A percentile compares a stretch with the other conserved stretches of the same genome.
Evolutionary conservation across 2,113 vertebrate species (phyloP).

Genomic region (Taurulus bubalis): DNA sequence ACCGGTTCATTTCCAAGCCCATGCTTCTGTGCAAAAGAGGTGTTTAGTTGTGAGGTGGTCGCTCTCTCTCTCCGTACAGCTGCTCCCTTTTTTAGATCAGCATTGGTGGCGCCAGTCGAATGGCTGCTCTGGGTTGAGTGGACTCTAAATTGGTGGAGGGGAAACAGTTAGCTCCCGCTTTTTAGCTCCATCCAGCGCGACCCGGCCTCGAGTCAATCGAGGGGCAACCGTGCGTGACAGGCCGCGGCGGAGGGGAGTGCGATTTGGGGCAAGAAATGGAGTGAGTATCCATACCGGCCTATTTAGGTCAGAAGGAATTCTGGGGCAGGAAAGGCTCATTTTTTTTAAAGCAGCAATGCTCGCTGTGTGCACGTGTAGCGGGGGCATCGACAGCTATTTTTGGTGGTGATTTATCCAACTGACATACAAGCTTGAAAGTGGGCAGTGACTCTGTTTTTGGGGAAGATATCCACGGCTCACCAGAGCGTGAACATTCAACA

Average conservation of each 20-base stretch:
- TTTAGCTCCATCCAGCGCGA: conserved; percentile 29
- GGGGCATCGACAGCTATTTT: not conserved
- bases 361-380: conserved; percentile 4
- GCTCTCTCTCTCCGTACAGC: conserved; percentile 22
- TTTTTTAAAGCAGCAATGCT: not conserved
- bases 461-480: not conserved
- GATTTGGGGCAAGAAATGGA: conserved; percentile 34
- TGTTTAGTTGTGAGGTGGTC: not conserved
- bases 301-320: conserved; percentile 67
- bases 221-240: conserved; percentile 67
- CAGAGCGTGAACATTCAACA: no score
- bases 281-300: conserved; percentile 44
- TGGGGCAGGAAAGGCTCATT: conserved; percentile 12
- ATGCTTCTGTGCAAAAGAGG: no score
- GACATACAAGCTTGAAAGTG: not conserved
- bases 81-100: conserved; percentile 27
- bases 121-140: conserved; percentile 27
- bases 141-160: conserved; percentile 45
- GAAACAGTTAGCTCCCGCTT: conserved; percentile 50
- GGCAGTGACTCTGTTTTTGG: not conserved
- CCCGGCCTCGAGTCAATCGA: conserved; percentile 52
- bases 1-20: no score
- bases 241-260: conserved; percentile 28
- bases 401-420: conserved; percentile 9
- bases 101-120: conserved; percentile 18